Conservation (phyloP, 2,888 invertebrate species). For the Hesperia comma region DNA sequence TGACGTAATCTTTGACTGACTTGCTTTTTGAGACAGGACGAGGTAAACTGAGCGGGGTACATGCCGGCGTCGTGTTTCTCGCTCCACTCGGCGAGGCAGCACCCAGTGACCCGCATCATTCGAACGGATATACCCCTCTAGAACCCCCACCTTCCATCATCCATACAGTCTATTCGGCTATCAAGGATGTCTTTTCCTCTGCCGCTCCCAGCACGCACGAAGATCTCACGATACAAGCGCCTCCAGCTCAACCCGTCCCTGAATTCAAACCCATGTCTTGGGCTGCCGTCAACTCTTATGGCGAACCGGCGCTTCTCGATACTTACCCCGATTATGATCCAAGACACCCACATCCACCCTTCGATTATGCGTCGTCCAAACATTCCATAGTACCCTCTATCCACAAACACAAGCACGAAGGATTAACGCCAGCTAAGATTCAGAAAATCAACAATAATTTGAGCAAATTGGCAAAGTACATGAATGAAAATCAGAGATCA, state of each 20-base stretch:
- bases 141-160: constrained; percentile 73
- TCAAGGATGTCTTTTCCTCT: constrained; percentile 67
- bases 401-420: constrained; percentile 51
- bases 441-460: constrained; percentile 73
- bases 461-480: constrained; percentile 62
- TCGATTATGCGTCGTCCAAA: constrained; percentile 64
- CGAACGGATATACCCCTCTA: constrained; percentile 62
- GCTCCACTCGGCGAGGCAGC: constrained; percentile 68
- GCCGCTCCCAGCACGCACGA: constrained; percentile 47
- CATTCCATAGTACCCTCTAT: constrained; percentile 49
- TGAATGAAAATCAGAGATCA: constrained; percentile 67
- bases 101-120: constrained; percentile 57
- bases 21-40: constrained; percentile 78
- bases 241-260: constrained; percentile 62
- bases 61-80: constrained; percentile 76
- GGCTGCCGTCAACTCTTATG: constrained; percentile 75
- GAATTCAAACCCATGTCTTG: constrained; percentile 69
- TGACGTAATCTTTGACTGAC: constrained; percentile 47
- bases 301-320: constrained; percentile 69
- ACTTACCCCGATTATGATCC: constrained; percentile 67
- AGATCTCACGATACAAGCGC: constrained; percentile 57
- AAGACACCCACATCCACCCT: constrained; percentile 57
- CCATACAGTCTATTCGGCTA: constrained; percentile 70
- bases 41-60: constrained; percentile 74
- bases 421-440: constrained; percentile 69